phyloP scores from a whole-genome alignment of 23 tunicate species.

The Ascidia mentula region DNA sequence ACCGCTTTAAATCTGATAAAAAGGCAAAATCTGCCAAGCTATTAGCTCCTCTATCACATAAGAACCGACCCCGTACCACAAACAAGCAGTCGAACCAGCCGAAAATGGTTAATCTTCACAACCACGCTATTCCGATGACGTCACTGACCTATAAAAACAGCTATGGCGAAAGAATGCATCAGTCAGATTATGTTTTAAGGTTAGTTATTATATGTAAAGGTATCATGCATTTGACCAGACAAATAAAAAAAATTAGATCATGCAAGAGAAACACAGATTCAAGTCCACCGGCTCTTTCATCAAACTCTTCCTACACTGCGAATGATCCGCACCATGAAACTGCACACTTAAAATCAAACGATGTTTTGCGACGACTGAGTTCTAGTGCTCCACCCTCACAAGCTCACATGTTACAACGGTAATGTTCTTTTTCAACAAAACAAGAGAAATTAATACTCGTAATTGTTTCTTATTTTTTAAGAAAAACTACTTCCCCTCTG shows the following conservation, averaged over 20 bases:
- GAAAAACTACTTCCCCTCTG: too few species aligned
- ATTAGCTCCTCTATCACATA: background rate
- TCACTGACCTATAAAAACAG: constrained; percentile 56
- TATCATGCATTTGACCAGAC: too few species aligned
- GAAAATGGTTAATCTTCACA: constrained; percentile 73
- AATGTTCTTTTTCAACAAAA: background rate
- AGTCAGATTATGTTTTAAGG: background rate
- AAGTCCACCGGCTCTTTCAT: background rate
- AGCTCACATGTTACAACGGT: background rate
- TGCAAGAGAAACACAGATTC: background rate
- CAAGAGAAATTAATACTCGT: too few species aligned
- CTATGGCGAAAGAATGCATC: background rate
- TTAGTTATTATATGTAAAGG: background rate
- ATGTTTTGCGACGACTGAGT: constrained; percentile 45
- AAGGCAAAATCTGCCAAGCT: background rate
- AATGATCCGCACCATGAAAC: background rate
- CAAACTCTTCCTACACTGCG: background rate
- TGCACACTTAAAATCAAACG: background rate
- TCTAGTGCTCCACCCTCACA: constrained; percentile 84
- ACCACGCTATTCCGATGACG: constrained; percentile 87
- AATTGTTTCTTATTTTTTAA: too few species aligned
- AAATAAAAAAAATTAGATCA: background rate
- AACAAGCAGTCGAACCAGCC: constrained; percentile 9
- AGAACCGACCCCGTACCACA: background rate
- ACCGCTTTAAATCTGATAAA: background rate